A percentile compares a stretch with the other conserved stretches of the same genome.
Evolutionary conservation across 2,113 vertebrate genomes (phyloP).

Genomic region (Pangasianodon gigas): DNA sequence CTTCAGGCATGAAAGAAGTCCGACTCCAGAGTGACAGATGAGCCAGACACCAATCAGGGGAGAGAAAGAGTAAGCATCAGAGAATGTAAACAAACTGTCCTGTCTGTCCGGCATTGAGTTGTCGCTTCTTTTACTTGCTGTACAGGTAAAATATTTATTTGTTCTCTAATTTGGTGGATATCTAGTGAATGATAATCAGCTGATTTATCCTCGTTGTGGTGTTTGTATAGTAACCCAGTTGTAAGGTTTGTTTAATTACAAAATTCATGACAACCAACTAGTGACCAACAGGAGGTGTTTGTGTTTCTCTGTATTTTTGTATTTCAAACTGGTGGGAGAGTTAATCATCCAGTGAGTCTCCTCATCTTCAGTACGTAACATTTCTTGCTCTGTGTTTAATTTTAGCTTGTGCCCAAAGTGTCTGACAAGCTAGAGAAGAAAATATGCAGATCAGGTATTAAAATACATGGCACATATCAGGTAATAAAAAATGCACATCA

Average conservation of each 20-base stretch:
- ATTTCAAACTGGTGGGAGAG: too few species aligned
- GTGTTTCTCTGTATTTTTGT: too few species aligned
- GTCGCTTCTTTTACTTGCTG: too few species aligned
- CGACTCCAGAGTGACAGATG: background rate
- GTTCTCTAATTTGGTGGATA: background rate
- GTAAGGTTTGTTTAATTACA: background rate
- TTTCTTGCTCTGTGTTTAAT: background rate
- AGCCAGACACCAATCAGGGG: background rate
- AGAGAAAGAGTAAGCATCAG: background rate
- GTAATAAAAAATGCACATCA: background rate
- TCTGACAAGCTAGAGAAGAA: background rate
- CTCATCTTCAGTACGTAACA: background rate
- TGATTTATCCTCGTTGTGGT: too few species aligned
- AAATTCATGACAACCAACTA: background rate
- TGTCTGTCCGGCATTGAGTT: too few species aligned
- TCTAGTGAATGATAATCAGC: background rate
- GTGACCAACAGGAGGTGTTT: too few species aligned
- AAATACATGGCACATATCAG: background rate
- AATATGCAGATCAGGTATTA: background rate
- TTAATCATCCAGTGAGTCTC: too few species aligned
- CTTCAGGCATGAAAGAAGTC: background rate
- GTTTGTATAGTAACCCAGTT: too few species aligned
- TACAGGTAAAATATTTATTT: too few species aligned
- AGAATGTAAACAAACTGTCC: too few species aligned
- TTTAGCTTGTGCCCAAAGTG: too few species aligned